Evolutionary conservation across 35 echinoderm and acorn worm species (phyloP).

Genomic region (Stichopus chloronotus): DNA sequence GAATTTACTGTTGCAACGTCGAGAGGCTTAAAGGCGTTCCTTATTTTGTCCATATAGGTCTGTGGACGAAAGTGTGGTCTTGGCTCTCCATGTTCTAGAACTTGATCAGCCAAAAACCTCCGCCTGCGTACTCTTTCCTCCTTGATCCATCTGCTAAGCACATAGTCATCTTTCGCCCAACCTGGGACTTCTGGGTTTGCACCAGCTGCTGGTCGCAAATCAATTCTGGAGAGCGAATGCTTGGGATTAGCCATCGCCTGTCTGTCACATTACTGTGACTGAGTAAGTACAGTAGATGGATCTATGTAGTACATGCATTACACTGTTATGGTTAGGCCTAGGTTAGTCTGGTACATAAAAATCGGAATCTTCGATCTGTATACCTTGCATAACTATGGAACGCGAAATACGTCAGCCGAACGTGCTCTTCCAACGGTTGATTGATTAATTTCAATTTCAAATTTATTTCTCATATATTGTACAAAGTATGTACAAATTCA

Average conservation of each 20-base stretch:
- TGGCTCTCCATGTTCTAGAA: slow-evolving; percentile 77
- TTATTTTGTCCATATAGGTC: slow-evolving; percentile 57
- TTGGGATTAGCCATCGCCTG: slow-evolving; percentile 66
- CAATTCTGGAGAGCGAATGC: slow-evolving; percentile 60
- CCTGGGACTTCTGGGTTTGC: slow-evolving; percentile 72
- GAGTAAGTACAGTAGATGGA: too few relatives aligned
- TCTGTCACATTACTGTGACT: too few relatives aligned
- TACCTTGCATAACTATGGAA: too few relatives aligned
- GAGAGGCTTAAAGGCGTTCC: slow-evolving; percentile 60
- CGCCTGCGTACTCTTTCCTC: slow-evolving; percentile 88
- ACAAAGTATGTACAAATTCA: too few relatives aligned
- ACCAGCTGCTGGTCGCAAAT: slow-evolving; percentile 84
- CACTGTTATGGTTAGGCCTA: too few relatives aligned
- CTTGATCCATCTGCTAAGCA: slow-evolving; percentile 85
- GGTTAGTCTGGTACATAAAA: too few relatives aligned
- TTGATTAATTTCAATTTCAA: too few relatives aligned
- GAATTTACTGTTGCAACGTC: slow-evolving; percentile 67
- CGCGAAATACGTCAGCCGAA: too few relatives aligned
- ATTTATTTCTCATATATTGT: too few relatives aligned
- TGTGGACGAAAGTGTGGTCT: slow-evolving; percentile 32
- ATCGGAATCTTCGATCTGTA: too few relatives aligned
- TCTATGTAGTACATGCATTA: too few relatives aligned
- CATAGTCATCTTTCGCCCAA: slow-evolving; percentile 91
- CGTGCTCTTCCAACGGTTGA: too few relatives aligned
- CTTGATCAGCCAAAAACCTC: slow-evolving; percentile 83